phyloP scores from a whole-genome alignment of 2,888 invertebrate genomes.

The Tyria jacobaeae region DNA sequence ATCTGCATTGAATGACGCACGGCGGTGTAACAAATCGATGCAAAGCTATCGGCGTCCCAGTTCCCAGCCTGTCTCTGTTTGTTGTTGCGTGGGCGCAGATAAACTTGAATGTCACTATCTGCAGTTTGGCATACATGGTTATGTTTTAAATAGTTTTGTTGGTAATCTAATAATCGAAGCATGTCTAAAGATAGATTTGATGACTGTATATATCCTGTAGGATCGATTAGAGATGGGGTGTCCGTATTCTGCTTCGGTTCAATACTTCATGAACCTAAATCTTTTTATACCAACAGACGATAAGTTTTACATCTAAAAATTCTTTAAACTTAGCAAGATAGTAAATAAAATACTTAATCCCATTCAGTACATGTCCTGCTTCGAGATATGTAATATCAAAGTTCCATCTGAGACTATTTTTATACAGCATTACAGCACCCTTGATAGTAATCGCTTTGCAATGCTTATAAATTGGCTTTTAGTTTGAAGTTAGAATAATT shows the following conservation, averaged over 20 bases:
- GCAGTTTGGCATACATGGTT: neutral
- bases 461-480: neutral
- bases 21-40: slow-evolving; percentile 34
- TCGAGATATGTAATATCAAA: too few species aligned
- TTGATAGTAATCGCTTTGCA: neutral
- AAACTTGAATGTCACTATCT: slow-evolving; percentile 31
- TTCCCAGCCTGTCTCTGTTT: slow-evolving; percentile 37
- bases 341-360: too few species aligned
- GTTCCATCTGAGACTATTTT: too few species aligned
- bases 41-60: slow-evolving; percentile 43
- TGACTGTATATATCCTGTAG: too few species aligned
- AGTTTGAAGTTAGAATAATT: neutral
- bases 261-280: too few species aligned
- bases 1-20: slow-evolving; percentile 26
- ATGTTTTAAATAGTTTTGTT: neutral
- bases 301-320: too few species aligned
- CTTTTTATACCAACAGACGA: too few species aligned
- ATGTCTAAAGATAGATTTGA: too few species aligned
- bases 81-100: slow-evolving; percentile 41
- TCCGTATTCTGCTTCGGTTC: too few species aligned
- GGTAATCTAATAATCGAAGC: neutral
- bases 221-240: too few species aligned
- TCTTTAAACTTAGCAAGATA: too few species aligned
- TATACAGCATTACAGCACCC: neutral
- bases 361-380: too few species aligned